Percentiles rank a stretch among this genome's conserved stretches.
These are phyloP conservation scores for Pontoporia blainvillei DNA, from an alignment of 2,113 vertebrate genomes.

Conservation along the genomic window DNA sequence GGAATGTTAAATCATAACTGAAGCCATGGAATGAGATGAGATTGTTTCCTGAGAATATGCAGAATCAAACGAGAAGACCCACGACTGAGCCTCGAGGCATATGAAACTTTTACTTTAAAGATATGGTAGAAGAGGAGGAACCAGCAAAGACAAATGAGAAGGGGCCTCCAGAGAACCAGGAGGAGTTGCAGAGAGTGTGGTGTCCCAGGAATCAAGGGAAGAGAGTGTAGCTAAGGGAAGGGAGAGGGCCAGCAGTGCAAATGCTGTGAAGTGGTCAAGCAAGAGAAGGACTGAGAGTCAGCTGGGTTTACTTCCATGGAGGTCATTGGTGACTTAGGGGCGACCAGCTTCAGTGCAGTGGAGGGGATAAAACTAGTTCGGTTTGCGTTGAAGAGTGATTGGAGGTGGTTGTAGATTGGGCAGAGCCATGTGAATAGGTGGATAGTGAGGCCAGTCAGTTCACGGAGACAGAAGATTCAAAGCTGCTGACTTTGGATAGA, in stretches of 20 bases:
- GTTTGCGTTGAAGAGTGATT: background rate
- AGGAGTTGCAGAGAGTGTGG: background rate
- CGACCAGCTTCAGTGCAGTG: background rate
- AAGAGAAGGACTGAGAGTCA: background rate
- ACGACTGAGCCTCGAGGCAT: background rate
- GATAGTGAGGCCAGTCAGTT: background rate
- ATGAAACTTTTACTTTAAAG: background rate
- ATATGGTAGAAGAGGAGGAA: background rate
- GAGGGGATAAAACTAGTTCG: background rate
- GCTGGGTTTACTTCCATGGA: background rate
- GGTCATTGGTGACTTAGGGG: background rate
- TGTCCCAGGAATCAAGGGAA: background rate
- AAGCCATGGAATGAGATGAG: background rate
- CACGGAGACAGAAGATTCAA: background rate
- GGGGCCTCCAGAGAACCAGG: background rate
- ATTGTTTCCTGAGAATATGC: background rate
- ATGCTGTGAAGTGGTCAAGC: background rate
- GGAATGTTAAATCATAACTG: background rate
- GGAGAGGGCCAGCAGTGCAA: background rate
- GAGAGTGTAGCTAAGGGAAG: background rate
- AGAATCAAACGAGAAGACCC: background rate
- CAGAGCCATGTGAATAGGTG: background rate
- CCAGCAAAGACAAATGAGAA: background rate
- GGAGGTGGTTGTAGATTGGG: background rate
- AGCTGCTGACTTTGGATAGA: background rate